Percentiles rank a stretch among this genome's conserved stretches.
Evolutionary conservation across 1,140 invertebrate species (phyloP).

Genomic region (Listronotus oregonensis): DNA sequence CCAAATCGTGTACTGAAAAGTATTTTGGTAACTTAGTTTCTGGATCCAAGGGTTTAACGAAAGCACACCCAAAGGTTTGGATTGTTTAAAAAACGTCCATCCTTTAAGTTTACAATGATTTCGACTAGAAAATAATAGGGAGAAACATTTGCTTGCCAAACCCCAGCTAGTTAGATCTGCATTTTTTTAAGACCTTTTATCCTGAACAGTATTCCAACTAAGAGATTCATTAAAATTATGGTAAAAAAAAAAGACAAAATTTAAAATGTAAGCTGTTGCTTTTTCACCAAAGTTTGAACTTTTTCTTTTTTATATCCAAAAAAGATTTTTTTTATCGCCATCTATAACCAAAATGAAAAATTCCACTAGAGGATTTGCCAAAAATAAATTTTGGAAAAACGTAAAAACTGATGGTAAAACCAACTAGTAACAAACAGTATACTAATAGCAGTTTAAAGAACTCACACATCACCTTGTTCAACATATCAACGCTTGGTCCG

Average conservation of each 20-base stretch:
- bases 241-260: too few relatives aligned
- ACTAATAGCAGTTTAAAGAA: slow-evolving; percentile 81
- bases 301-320: slow-evolving; percentile 24
- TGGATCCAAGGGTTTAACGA: too few relatives aligned
- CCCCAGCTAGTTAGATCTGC: slow-evolving; percentile 32
- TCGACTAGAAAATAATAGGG: too few relatives aligned
- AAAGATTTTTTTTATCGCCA: slow-evolving; percentile 75
- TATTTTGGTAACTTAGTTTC: too few relatives aligned
- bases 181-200: slow-evolving; percentile 38
- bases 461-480: slow-evolving; percentile 80
- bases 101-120: too few relatives aligned
- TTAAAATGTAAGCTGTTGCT: too few relatives aligned
- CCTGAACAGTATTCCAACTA: slow-evolving; percentile 38
- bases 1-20: too few relatives aligned
- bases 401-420: slow-evolving; percentile 84
- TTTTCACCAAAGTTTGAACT: slow-evolving; percentile 14
- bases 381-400: slow-evolving; percentile 79
- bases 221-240: slow-evolving; percentile 37
- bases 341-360: slow-evolving; percentile 85
- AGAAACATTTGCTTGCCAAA: slow-evolving; percentile 33
- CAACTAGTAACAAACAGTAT: slow-evolving; percentile 80
- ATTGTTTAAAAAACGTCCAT: too few relatives aligned
- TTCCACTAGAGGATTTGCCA: slow-evolving; percentile 76
- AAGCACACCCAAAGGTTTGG: too few relatives aligned
- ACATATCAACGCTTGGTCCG: slow-evolving; percentile 85